Base-by-base conservation (phyloP, 2,797 vertebrate species). In the Sebastes itinus region DNA sequence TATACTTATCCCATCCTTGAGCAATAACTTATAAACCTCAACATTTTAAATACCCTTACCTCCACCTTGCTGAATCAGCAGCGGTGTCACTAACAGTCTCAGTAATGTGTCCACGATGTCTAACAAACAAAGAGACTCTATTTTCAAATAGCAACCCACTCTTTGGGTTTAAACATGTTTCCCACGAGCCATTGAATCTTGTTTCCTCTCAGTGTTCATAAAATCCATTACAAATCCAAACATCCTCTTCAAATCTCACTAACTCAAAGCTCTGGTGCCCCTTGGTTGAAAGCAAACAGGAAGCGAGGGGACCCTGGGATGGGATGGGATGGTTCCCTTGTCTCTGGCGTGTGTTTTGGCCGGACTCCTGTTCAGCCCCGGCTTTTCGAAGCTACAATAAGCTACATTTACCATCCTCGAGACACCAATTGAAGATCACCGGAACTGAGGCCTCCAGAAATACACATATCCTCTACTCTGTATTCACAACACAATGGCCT, bases 161-260 rank as follows among this genome's bases (percentile, higher is more conserved):
- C 82, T 88, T 85, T 87, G 84, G 77, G 46, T 89, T 88, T 85
- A 88, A 88, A 91, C 66, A 77, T 74, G 87, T 81, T 80, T 90
- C 89, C 86, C 74, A 75, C 80, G 87, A 88, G 80, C 63, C 68
- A 62, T 28, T 78, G 81, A 62, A 88, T 85, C 86, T 86, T 83
- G 89, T 89, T 92, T 93, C 83, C 91, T 89, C 77, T 88, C 82
- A 76, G 35, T 73, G 77, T 92, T 90, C 85, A 85, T 88, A 88
- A 90, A 90, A 78, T 80, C 88, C 84, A 85, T 87, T 88, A 86
- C 83, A 33, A 65, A 82, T 60, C 90, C 83, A 88, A 86, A 93
- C 77, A 86, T 84, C 85, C 84, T 87, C 87, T 72, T 71, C 74
- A 85, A 67, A 80, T 78, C 74, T 23, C 60, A 81, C 64, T 63